Conservation (phyloP, 2,113 vertebrate species). For the Morone chrysops region DNA sequence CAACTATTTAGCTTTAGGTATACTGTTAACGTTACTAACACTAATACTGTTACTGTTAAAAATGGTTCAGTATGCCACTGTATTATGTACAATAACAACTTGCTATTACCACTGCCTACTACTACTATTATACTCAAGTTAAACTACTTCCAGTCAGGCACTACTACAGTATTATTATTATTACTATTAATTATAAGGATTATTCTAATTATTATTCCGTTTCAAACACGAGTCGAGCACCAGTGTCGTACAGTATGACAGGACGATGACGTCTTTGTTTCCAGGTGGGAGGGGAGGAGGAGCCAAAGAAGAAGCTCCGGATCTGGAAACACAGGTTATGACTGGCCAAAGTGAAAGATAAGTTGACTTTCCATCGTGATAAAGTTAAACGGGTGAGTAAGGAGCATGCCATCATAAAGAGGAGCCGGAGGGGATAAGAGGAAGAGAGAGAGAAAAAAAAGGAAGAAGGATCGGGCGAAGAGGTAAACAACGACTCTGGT, state of each 20-base stretch:
- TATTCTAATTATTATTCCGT: neutral
- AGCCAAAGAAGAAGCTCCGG: constrained; percentile 21
- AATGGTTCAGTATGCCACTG: no score
- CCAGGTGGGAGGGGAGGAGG: constrained; percentile 65
- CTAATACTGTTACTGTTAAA: no score
- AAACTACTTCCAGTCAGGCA: no score
- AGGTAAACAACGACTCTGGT: constrained; percentile 30
- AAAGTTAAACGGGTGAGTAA: constrained; percentile 29
- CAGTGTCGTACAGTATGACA: neutral
- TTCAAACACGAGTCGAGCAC: neutral
- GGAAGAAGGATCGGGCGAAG: neutral
- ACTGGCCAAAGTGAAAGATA: constrained; percentile 41
- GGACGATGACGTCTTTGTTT: neutral
- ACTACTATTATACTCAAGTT: no score
- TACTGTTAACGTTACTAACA: no score
- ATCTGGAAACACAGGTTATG: constrained; percentile 42
- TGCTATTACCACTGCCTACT: no score
- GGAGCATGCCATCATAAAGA: constrained; percentile 38
- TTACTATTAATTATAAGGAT: neutral
- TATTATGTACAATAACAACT: no score
- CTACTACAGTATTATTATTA: no score
- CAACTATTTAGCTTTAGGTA: no score
- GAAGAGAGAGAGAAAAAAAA: neutral
- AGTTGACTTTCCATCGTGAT: neutral
- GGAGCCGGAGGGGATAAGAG: constrained; percentile 12